Conservation (phyloP, 2,797 vertebrate genomes). For the Molossus alvarezi region DNA sequence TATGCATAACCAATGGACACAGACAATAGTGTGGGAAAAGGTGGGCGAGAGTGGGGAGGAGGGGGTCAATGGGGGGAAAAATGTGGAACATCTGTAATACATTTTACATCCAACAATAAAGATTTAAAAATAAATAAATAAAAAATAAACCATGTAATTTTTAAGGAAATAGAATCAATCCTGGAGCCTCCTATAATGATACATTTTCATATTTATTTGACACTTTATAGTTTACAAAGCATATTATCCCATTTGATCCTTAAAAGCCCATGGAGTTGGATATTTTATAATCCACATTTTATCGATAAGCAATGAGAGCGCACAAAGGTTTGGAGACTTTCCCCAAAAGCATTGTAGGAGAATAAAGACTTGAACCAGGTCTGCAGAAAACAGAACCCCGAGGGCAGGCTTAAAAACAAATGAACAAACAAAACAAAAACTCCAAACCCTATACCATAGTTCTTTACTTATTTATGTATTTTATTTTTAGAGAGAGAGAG, state of each 20-base stretch:
- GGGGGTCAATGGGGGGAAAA: too few species aligned
- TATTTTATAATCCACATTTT: not conserved
- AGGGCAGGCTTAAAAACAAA: not conserved
- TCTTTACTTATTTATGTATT: too few species aligned
- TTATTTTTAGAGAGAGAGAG: too few species aligned
- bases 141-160: not conserved
- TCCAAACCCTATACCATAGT: not conserved
- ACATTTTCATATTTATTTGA: conserved; percentile 1
- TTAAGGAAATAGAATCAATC: not conserved
- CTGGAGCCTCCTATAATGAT: not conserved
- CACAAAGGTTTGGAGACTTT: not conserved
- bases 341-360: not conserved
- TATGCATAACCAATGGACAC: too few species aligned
- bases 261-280: not conserved
- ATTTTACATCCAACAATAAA: too few species aligned
- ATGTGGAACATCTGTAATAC: too few species aligned
- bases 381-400: not conserved
- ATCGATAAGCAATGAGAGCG: not conserved
- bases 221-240: not conserved
- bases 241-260: not conserved
- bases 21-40: too few species aligned
- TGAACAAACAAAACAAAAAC: not conserved
- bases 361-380: not conserved
- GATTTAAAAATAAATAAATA: too few species aligned
- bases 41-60: too few species aligned